Evolutionary conservation across 2,888 invertebrate species (phyloP).

Genomic region (Tinea trinotella): DNA sequence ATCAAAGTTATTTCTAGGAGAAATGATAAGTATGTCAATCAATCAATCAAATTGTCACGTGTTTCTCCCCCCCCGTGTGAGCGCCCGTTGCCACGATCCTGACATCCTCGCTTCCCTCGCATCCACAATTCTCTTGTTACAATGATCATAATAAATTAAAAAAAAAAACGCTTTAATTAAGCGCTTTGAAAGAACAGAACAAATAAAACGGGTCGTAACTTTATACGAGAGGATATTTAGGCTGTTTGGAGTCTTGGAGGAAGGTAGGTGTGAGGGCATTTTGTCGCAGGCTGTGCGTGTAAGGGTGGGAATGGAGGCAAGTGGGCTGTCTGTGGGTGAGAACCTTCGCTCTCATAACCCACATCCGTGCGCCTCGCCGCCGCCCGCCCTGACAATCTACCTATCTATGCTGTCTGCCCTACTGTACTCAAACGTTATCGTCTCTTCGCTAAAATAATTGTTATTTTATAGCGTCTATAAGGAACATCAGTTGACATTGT

Average conservation of each 20-base stretch:
- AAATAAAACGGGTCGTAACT: constrained; percentile 7
- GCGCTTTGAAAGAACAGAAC: neutral
- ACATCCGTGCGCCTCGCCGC: constrained; percentile 39
- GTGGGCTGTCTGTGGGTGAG: constrained; percentile 32
- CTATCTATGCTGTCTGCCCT: constrained; percentile 1
- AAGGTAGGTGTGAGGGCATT: constrained; percentile 7
- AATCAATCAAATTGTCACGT: no score
- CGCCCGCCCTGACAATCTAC: constrained; percentile 24
- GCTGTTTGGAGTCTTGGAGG: neutral
- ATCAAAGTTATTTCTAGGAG: no score
- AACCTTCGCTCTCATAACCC: constrained; percentile 58
- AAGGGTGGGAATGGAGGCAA: constrained; percentile 32
- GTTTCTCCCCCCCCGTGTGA: no score
- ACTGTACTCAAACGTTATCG: neutral
- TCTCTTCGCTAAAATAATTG: neutral
- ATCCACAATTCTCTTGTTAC: no score
- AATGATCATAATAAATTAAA: no score
- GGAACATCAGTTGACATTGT: no score
- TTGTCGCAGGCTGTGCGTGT: constrained; percentile 26
- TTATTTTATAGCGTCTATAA: neutral
- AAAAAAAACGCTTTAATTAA: no score
- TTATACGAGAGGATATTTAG: neutral
- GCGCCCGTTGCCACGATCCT: no score
- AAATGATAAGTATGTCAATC: no score
- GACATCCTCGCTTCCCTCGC: no score